Evolutionary conservation across 2,888 invertebrate species (phyloP).

Genomic region (Timandra comae): DNA sequence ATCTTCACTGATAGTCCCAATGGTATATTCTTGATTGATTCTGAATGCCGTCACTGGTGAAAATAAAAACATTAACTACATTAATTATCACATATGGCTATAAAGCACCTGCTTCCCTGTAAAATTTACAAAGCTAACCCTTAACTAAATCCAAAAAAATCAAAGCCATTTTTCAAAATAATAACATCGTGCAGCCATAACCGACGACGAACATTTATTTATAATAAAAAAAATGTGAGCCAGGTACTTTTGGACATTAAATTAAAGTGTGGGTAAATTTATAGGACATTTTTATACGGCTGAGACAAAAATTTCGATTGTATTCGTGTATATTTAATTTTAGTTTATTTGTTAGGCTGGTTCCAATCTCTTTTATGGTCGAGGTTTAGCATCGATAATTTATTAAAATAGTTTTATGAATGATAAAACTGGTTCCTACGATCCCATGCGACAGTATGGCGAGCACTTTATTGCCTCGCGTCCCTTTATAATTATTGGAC

Average conservation of each 20-base stretch:
- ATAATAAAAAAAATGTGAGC: slow-evolving; percentile 66
- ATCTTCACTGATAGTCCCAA: not conserved
- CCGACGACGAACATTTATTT: slow-evolving; percentile 67
- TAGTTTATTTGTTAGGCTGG: slow-evolving; percentile 72
- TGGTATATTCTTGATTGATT: not conserved
- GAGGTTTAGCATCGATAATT: slow-evolving; percentile 68
- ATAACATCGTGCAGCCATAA: slow-evolving; percentile 69
- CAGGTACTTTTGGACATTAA: slow-evolving; percentile 76
- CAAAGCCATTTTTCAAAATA: slow-evolving; percentile 72
- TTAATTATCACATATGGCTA: not conserved
- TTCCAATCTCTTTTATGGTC: slow-evolving; percentile 68
- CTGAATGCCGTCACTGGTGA: not conserved
- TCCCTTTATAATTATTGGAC: slow-evolving; percentile 35
- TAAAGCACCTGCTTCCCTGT: not conserved
- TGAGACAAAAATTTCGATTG: slow-evolving; percentile 77
- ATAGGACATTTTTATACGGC: slow-evolving; percentile 76
- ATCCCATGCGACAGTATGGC: slow-evolving; percentile 32
- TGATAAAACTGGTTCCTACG: slow-evolving; percentile 58
- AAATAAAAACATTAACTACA: not conserved
- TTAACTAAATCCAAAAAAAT: slow-evolving; percentile 47
- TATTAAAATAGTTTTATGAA: slow-evolving; percentile 73
- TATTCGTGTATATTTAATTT: slow-evolving; percentile 76
- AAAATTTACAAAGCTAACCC: slow-evolving; percentile 18
- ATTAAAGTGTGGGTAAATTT: slow-evolving; percentile 76
- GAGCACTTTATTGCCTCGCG: slow-evolving; percentile 39